A percentile compares a stretch with the other conserved stretches of the same genome.
Evolutionary conservation across 2,888 invertebrate genomes (phyloP).

Genomic region (Xestia sexstrigata): DNA sequence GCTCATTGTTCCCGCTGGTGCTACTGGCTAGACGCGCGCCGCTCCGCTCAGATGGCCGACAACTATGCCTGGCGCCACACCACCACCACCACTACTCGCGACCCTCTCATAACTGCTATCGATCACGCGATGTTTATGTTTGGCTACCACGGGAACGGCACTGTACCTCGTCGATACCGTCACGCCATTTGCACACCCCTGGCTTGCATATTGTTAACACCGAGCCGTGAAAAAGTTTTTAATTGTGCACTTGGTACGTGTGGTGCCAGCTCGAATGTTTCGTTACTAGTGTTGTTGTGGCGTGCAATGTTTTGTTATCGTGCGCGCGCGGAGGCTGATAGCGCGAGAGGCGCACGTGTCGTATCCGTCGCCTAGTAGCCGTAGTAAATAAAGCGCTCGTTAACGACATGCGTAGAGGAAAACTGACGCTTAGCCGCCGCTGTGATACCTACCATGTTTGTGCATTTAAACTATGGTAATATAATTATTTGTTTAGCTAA

Average conservation of each 20-base stretch:
- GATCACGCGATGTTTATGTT: slow-evolving; percentile 88
- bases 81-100: slow-evolving; percentile 72
- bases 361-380: slow-evolving; percentile 66
- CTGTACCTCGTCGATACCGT: slow-evolving; percentile 74
- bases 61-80: slow-evolving; percentile 71
- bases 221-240: slow-evolving; percentile 45
- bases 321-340: slow-evolving; percentile 71
- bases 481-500: slow-evolving; percentile 41
- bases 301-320: slow-evolving; percentile 72
- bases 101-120: slow-evolving; percentile 78
- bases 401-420: slow-evolving; percentile 62
- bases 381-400: slow-evolving; percentile 79
- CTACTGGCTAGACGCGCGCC: slow-evolving; percentile 78
- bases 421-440: slow-evolving; percentile 43
- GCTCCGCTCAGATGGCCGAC: slow-evolving; percentile 74
- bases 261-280: slow-evolving; percentile 54
- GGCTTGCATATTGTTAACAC: slow-evolving; percentile 68
- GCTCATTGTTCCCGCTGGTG: slow-evolving; percentile 86
- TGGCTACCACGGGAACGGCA: slow-evolving; percentile 87
- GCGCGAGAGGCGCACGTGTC: slow-evolving; percentile 76
- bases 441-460: slow-evolving; percentile 31
- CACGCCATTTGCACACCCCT: slow-evolving; percentile 74
- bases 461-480: slow-evolving; percentile 26
- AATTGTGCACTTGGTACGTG: slow-evolving; percentile 49
- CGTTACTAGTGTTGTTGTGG: slow-evolving; percentile 64